Evolutionary conservation across 1,140 invertebrate species (phyloP).

Genomic region (Diploscapter pachys): DNA sequence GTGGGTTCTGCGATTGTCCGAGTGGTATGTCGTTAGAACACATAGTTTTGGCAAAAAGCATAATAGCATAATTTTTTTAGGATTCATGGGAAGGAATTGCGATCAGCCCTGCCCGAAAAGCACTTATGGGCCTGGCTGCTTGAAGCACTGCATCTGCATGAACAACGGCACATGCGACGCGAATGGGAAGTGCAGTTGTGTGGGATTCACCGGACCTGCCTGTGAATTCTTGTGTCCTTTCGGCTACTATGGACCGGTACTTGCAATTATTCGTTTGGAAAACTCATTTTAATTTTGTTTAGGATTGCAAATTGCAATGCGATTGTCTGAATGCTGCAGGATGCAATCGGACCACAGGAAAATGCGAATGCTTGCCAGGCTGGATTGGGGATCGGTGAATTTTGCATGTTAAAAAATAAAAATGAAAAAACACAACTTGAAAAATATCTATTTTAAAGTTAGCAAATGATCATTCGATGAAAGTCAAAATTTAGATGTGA

Average conservation of each 20-base stretch:
- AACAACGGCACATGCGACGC: conserved; percentile 50
- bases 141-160: conserved; percentile 54
- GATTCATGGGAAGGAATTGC: conserved; percentile 61
- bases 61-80: conserved; percentile 32
- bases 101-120: conserved; percentile 60
- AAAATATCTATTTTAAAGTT: no score
- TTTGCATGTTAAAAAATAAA: not conserved
- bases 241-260: conserved; percentile 43
- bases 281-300: no score
- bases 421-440: no score
- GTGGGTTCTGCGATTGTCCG: conserved; percentile 61
- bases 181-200: conserved; percentile 34
- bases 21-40: not conserved
- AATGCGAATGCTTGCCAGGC: conserved; percentile 52
- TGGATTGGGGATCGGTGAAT: conserved; percentile 49
- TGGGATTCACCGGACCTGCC: conserved; percentile 57
- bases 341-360: conserved; percentile 45
- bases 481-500: conserved; percentile 43
- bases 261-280: no score
- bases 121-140: conserved; percentile 59
- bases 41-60: no score
- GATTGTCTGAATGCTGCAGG: conserved; percentile 53
- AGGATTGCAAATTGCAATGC: conserved; percentile 45
- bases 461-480: not conserved
- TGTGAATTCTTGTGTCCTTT: conserved; percentile 58